Evolutionary conservation across 2,113 vertebrate genomes (phyloP).

Genomic region (Polypterus senegalus): DNA sequence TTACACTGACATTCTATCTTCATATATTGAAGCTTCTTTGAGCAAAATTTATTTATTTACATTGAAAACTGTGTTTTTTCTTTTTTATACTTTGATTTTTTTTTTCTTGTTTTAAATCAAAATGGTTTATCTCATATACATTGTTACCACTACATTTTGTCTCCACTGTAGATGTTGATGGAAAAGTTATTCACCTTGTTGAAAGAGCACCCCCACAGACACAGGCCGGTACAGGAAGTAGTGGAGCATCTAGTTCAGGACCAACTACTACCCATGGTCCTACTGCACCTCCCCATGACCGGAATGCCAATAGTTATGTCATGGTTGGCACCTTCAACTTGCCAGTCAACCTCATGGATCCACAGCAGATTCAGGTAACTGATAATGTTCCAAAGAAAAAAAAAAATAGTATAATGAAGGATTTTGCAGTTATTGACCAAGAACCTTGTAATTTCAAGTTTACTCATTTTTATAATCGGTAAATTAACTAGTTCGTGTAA

Average conservation of each 20-base stretch:
- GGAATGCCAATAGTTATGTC: constrained; percentile 83
- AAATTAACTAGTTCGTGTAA: too few relatives aligned
- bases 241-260: constrained; percentile 35
- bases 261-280: constrained; percentile 42
- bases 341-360: constrained; percentile 71
- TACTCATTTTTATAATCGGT: too few relatives aligned
- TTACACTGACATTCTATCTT: too few relatives aligned
- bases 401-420: background rate
- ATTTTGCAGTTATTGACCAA: too few relatives aligned
- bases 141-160: too few relatives aligned
- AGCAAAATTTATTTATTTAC: too few relatives aligned
- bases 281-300: constrained; percentile 63
- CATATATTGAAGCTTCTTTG: too few relatives aligned
- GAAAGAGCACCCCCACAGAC: constrained; percentile 77
- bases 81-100: too few relatives aligned
- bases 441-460: too few relatives aligned
- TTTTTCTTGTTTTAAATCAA: too few relatives aligned
- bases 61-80: too few relatives aligned
- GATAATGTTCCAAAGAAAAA: background rate
- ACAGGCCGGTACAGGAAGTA: constrained; percentile 47
- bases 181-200: constrained; percentile 83
- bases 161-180: constrained; percentile 62
- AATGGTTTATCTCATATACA: too few relatives aligned
- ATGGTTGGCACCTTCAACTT: constrained; percentile 89
- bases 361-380: constrained; percentile 57